Evolutionary conservation across 1,140 invertebrate genomes (phyloP).

Genomic region (Sitobion miscanthi): DNA sequence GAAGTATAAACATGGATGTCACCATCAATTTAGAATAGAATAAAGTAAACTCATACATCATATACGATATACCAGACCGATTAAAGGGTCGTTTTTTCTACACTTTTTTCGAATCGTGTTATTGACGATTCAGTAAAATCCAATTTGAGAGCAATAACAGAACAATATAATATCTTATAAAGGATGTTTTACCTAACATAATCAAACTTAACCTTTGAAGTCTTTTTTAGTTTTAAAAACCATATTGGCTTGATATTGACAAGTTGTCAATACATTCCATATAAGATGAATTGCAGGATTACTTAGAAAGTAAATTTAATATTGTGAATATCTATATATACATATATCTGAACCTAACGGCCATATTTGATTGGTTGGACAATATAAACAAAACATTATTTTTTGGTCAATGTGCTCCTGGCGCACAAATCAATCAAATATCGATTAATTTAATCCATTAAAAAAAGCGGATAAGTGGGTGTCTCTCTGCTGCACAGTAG

Average conservation of each 20-base stretch:
- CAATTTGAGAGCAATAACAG: background rate
- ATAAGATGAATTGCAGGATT: background rate
- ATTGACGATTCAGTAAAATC: slow-evolving; percentile 16
- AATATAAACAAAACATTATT: background rate
- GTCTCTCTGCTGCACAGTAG: no score
- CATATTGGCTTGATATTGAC: background rate
- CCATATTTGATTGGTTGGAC: background rate
- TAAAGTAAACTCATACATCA: background rate
- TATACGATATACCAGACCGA: background rate
- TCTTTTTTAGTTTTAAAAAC: slow-evolving; percentile 1
- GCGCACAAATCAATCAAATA: no score
- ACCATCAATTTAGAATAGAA: background rate
- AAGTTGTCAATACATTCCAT: background rate
- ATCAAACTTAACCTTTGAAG: slow-evolving; percentile 13
- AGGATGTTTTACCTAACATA: background rate
- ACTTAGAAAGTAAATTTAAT: no score
- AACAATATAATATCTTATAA: background rate
- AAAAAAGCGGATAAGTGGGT: no score
- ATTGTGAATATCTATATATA: background rate
- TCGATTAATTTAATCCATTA: no score
- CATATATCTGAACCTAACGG: background rate
- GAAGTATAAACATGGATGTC: background rate
- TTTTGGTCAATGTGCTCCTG: no score
- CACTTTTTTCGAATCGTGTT: background rate
- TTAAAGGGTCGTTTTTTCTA: background rate